Conservation (phyloP, 2,888 invertebrate genomes). For the Rhodophaea formosa region DNA sequence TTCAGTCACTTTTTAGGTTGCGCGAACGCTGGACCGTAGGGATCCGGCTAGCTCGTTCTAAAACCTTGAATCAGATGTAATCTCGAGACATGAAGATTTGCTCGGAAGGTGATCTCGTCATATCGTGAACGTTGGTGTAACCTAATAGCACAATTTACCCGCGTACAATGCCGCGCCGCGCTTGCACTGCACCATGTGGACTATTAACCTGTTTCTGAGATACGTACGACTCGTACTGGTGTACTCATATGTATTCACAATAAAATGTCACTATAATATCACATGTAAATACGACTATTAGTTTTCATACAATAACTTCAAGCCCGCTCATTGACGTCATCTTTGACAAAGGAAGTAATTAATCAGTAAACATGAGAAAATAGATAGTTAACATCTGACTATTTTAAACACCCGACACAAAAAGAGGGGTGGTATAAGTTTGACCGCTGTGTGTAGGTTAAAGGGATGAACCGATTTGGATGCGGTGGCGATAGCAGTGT, state of each 20-base stretch:
- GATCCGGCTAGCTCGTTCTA: neutral
- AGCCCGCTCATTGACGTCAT: neutral
- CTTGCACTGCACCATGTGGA: neutral
- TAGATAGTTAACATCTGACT: neutral
- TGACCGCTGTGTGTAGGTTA: too few relatives aligned
- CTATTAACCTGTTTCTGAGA: slow-evolving; percentile 6
- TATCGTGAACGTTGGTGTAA: slow-evolving; percentile 2
- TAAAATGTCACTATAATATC: neutral
- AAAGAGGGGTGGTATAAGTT: too few relatives aligned
- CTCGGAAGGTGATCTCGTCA: neutral
- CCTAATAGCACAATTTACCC: slow-evolving; percentile 9
- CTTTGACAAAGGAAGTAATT: neutral
- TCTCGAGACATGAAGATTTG: neutral
- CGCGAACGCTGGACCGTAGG: too few relatives aligned
- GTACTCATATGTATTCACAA: too few relatives aligned
- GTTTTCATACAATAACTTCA: neutral
- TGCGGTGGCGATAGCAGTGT: too few relatives aligned
- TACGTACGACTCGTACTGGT: neutral
- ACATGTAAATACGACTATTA: neutral
- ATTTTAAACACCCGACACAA: neutral
- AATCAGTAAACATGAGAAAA: neutral
- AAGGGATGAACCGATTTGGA: too few relatives aligned
- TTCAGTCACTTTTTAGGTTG: too few relatives aligned
- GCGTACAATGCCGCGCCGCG: neutral
- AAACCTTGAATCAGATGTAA: neutral